These are phyloP conservation scores for Colaptes auratus DNA, from an alignment of 2,113 vertebrate genomes.

Conservation along the genomic window DNA sequence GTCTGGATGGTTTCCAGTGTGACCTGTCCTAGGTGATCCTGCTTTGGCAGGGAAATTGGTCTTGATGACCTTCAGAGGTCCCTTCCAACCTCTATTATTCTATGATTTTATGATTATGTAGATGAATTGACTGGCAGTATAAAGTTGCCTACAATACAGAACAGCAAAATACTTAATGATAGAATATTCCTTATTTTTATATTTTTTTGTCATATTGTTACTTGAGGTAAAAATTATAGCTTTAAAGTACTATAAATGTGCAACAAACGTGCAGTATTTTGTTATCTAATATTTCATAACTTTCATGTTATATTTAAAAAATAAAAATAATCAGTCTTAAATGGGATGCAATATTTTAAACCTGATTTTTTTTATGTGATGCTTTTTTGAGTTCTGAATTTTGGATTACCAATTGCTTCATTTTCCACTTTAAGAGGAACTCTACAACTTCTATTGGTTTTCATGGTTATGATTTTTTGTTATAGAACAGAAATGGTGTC, in stretches of 20 bases:
- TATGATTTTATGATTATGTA: too few species aligned
- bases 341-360: not conserved
- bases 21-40: too few species aligned
- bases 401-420: not conserved
- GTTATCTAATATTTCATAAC: not conserved
- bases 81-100: too few species aligned
- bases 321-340: not conserved
- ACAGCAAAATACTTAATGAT: not conserved
- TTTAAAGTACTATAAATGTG: not conserved
- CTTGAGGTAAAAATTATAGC: not conserved
- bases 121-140: not conserved
- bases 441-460: not conserved
- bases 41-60: too few species aligned
- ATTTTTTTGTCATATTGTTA: not conserved
- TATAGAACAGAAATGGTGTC: not conserved
- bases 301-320: not conserved
- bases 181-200: not conserved
- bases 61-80: too few species aligned
- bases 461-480: not conserved
- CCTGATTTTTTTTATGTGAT: not conserved
- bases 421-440: not conserved
- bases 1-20: too few species aligned
- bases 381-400: not conserved
- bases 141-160: not conserved
- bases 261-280: not conserved